A percentile compares a stretch with the other conserved stretches of the same genome.
Evolutionary conservation across 2,113 vertebrate species (phyloP).

Genomic region (Neogobius melanostomus): DNA sequence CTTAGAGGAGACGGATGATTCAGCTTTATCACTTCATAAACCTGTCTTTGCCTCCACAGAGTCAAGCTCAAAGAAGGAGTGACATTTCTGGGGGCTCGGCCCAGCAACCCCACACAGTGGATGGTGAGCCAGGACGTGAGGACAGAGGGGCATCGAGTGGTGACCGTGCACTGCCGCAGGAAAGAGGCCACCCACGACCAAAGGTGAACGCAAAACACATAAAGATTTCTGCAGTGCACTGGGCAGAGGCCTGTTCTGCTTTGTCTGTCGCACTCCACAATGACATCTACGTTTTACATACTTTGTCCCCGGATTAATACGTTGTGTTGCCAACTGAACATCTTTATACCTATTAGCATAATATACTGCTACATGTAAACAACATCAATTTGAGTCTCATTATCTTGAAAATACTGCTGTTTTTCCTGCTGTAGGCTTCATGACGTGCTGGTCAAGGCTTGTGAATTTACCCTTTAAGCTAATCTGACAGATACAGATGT

Average conservation of each 20-base stretch:
- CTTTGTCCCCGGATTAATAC: no score
- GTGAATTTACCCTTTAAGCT: slow-evolving; percentile 68
- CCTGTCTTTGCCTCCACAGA: slow-evolving; percentile 65
- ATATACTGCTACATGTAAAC: no score
- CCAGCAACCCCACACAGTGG: slow-evolving; percentile 87
- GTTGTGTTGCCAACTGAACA: no score
- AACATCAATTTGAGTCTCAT: background rate
- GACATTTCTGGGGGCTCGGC: slow-evolving; percentile 80
- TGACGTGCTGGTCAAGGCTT: slow-evolving; percentile 65
- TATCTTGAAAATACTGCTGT: background rate
- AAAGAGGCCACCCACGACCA: slow-evolving; percentile 74
- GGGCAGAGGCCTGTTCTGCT: background rate
- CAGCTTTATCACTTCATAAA: background rate
- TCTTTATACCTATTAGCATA: no score
- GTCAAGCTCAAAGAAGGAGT: slow-evolving; percentile 91
- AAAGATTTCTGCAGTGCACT: background rate
- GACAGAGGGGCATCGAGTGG: slow-evolving; percentile 77
- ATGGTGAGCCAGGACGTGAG: slow-evolving; percentile 83
- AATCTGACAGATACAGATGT: slow-evolving; percentile 70
- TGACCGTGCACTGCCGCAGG: slow-evolving; percentile 85
- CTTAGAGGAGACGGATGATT: slow-evolving; percentile 1
- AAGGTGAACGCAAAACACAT: slow-evolving; percentile 72
- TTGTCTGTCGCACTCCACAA: no score
- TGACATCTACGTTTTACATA: no score
- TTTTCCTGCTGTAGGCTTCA: slow-evolving; percentile 37